These are phyloP conservation scores for Cygnus buccinator DNA, from an alignment of 2,113 vertebrate genomes.

Conservation along the genomic window DNA sequence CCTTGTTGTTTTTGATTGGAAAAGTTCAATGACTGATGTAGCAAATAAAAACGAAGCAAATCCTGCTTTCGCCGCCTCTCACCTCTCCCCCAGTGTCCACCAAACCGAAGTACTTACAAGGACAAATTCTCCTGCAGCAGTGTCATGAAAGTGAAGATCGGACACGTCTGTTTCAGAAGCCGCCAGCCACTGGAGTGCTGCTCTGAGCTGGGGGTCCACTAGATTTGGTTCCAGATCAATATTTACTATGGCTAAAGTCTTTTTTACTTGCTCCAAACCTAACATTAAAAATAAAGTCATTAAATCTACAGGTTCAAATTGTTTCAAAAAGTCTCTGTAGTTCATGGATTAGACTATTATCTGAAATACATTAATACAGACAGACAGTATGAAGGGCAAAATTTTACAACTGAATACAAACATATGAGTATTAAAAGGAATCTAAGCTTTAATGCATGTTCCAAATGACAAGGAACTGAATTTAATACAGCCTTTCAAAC, in stretches of 20 bases:
- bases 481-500: background rate
- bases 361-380: background rate
- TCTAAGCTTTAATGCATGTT: background rate
- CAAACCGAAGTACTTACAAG: slow-evolving; percentile 79
- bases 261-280: slow-evolving; percentile 78
- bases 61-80: background rate
- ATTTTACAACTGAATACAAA: background rate
- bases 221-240: slow-evolving; percentile 80
- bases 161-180: slow-evolving; percentile 89
- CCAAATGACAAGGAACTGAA: background rate
- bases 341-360: background rate
- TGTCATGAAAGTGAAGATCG: slow-evolving; percentile 81
- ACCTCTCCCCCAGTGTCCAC: background rate
- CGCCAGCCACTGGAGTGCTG: slow-evolving; percentile 90
- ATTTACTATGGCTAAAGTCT: slow-evolving; percentile 80
- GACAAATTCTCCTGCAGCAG: slow-evolving; percentile 81
- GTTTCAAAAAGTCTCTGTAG: background rate
- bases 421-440: background rate
- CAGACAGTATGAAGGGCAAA: background rate
- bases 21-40: background rate
- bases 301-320: background rate
- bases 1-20: background rate
- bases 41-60: background rate
- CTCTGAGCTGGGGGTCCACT: slow-evolving; percentile 86
- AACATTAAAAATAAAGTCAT: slow-evolving; percentile 25